Evolutionary conservation across 2,797 vertebrate species (phyloP).

Genomic region (Lagorchestes hirsutus): DNA sequence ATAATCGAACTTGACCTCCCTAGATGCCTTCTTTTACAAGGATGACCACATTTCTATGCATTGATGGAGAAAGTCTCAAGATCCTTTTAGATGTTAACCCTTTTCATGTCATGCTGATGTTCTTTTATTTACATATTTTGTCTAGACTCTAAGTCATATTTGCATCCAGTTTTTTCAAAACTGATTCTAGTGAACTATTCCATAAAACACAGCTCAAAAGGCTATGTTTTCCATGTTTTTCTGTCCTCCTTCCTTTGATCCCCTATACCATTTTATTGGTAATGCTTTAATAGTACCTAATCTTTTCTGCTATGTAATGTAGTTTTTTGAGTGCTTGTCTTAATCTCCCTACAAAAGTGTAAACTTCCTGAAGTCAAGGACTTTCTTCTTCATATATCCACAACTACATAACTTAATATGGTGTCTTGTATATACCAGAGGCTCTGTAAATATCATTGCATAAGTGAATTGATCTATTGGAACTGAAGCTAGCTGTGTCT

Average conservation of each 20-base stretch:
- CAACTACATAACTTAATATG: background rate
- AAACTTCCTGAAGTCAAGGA: background rate
- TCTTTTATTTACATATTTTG: background rate
- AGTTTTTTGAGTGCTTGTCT: conserved; percentile 11
- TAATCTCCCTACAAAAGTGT: conserved; percentile 51
- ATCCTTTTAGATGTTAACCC: background rate
- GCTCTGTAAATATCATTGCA: background rate
- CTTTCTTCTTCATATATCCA: background rate
- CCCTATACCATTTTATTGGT: conserved; percentile 22
- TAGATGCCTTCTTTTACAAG: background rate
- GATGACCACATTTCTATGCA: background rate
- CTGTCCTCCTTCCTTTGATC: background rate
- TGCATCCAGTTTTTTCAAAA: background rate
- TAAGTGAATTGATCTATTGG: background rate
- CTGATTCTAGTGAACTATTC: background rate
- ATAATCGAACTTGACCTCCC: background rate
- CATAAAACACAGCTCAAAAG: too few species aligned
- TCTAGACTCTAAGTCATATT: background rate
- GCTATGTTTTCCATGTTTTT: background rate
- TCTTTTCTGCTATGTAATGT: conserved; percentile 32
- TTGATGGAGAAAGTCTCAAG: background rate
- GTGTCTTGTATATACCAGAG: background rate
- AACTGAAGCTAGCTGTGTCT: background rate
- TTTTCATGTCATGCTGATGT: background rate
- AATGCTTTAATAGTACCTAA: background rate